Base-by-base conservation (phyloP, 2,888 invertebrate species). In the Oligia latruncula region DNA sequence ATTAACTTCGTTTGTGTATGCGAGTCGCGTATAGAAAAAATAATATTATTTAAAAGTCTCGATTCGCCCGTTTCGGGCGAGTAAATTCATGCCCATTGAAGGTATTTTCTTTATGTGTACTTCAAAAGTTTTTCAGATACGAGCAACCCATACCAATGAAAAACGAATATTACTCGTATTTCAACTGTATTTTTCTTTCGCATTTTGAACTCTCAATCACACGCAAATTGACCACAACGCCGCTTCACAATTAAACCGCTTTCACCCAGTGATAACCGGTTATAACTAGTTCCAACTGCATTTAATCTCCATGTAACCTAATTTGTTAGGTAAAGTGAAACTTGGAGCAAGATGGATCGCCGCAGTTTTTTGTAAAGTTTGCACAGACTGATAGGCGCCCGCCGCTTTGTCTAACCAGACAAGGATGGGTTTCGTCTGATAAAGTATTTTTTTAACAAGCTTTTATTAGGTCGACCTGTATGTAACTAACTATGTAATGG, bases 251-350 rank as follows among this genome's bases (percentile, higher is more conserved):
- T 83, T 80, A 67, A 83, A 84, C 75, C 71, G 67, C 67, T 43
- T 60, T 62, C 65, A 65, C 5, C 75, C 78, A 68, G 84, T 81
- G 71, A 81, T 73, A 78, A 58, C 68, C 74, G 20, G 72, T 71
- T 78, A 35, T 72, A 86, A 81, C 82, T 68, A 49, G 77, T 66
- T 84, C 23, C 72, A 79, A 62, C 70, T 23, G 66, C 66, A 72
- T 84, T 87, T 77, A 72, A 77, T 82, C 67, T 82, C 67, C 73
- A 68, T 46, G 52, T 82, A 84, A 84, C 71, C 70, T 79, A 74
- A 82, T 87, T 86, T 82, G 55, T 60, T 58, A 65, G 71, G 75
- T 71, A 70, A 82, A 87, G 62, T 74, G 55, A 70, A 74, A 83
- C 71, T 80, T 76, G 46, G 40, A 71, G 72, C 74, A 86, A 83